A percentile compares a stretch with the other conserved stretches of the same genome.
Conservation (phyloP, 2,888 invertebrate genomes). For the Toxonevra muliebris region DNA sequence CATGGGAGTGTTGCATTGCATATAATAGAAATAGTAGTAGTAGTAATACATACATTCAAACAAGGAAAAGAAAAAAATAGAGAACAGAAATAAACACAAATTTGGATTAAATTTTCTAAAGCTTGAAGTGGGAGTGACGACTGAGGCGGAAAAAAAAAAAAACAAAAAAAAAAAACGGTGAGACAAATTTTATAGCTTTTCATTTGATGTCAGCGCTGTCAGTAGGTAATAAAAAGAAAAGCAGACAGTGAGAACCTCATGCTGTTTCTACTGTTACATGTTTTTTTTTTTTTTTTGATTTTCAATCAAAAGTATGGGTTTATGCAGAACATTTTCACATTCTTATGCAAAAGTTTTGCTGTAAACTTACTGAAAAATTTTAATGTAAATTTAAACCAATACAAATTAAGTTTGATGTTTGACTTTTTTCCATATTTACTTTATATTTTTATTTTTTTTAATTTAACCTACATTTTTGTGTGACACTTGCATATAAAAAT, state of each 20-base stretch:
- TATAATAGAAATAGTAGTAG: background rate
- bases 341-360: too few relatives aligned
- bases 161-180: slow-evolving; percentile 9
- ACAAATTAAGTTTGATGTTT: too few relatives aligned
- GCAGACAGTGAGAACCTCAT: too few relatives aligned
- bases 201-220: background rate
- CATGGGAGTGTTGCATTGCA: slow-evolving; percentile 36
- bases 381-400: too few relatives aligned
- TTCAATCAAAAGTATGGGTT: too few relatives aligned
- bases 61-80: background rate
- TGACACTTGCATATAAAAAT: too few relatives aligned
- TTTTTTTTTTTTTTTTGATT: slow-evolving; percentile 7
- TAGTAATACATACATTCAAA: too few relatives aligned
- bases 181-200: slow-evolving; percentile 30
- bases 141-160: background rate
- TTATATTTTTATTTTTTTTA: too few relatives aligned
- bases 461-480: too few relatives aligned
- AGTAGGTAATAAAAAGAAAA: slow-evolving; percentile 3
- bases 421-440: too few relatives aligned
- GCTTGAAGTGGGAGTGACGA: background rate
- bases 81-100: slow-evolving; percentile 16
- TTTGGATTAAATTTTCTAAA: background rate
- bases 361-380: too few relatives aligned
- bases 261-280: background rate
- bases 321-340: too few relatives aligned